Conservation (phyloP, 2,113 vertebrate species). For the Sterrhoptilus dennistouni region DNA sequence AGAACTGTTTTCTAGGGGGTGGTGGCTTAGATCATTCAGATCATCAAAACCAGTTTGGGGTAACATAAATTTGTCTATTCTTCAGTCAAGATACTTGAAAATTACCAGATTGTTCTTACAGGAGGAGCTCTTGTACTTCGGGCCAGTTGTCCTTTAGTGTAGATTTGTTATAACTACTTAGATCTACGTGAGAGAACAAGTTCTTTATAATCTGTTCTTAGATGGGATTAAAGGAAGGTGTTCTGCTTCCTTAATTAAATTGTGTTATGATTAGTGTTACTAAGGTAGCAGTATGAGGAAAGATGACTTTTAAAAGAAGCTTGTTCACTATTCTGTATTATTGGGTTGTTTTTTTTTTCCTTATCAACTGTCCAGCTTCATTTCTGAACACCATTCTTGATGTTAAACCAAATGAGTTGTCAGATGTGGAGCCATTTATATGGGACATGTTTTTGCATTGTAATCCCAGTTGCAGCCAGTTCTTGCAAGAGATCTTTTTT, state of each 20-base stretch:
- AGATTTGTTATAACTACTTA: not conserved
- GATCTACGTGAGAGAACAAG: not conserved
- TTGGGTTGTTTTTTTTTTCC: not conserved
- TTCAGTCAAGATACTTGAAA: not conserved
- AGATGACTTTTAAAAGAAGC: not conserved
- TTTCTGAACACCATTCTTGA: not conserved
- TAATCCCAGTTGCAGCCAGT: not conserved
- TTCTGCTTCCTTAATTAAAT: conserved; percentile 16
- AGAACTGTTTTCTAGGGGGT: not conserved
- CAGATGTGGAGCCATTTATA: not conserved
- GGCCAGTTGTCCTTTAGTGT: not conserved
- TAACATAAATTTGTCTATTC: not conserved
- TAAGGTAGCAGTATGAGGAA: not conserved
- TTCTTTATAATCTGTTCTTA: conserved; percentile 23
- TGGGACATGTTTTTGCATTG: not conserved
- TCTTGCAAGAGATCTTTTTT: not conserved
- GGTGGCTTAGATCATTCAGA: not conserved
- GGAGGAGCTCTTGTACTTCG: not conserved
- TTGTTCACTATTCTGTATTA: not conserved
- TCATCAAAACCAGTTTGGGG: not conserved
- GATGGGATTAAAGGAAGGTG: conserved; percentile 28
- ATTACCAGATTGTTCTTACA: not conserved
- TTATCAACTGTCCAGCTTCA: not conserved
- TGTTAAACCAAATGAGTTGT: not conserved
- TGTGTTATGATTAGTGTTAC: not conserved